A percentile compares a stretch with the other conserved stretches of the same genome.
Evolutionary conservation across 2,797 vertebrate species (phyloP).

Genomic region (Podarcis siculus): DNA sequence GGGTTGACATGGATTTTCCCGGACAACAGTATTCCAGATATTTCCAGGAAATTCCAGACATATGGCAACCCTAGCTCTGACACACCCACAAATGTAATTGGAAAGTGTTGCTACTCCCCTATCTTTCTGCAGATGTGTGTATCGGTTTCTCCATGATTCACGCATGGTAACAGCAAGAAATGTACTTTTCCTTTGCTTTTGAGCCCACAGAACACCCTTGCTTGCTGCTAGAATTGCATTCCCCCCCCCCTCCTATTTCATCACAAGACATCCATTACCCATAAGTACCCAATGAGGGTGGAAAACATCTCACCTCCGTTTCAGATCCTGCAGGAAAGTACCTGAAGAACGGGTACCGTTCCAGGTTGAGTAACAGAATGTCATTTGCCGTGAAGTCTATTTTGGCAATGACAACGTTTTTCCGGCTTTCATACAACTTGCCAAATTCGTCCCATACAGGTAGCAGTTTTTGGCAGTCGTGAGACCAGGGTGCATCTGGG

Average conservation of each 20-base stretch:
- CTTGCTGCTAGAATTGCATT: too few relatives aligned
- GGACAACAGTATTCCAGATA: too few relatives aligned
- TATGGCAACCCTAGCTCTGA: too few relatives aligned
- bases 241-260: background rate
- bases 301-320: conserved; percentile 76
- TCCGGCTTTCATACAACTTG: conserved; percentile 73
- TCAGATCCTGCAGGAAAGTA: conserved; percentile 85
- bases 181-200: too few relatives aligned
- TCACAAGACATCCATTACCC: background rate
- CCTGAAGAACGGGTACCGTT: conserved; percentile 82
- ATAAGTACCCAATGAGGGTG: accelerated
- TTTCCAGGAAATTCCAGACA: too few relatives aligned
- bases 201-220: background rate
- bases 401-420: conserved; percentile 83
- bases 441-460: conserved; percentile 88
- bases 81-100: too few relatives aligned
- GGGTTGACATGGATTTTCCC: too few relatives aligned
- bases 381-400: conserved; percentile 90
- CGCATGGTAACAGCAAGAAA: too few relatives aligned
- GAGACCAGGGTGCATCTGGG: conserved; percentile 88
- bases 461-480: conserved; percentile 80
- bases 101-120: too few relatives aligned
- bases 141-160: too few relatives aligned
- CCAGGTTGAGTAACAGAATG: conserved; percentile 75
- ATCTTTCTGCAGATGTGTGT: too few relatives aligned